These are phyloP conservation scores for Vollenhovia emeryi DNA, from an alignment of 1,140 invertebrate genomes.

Conservation along the genomic window DNA sequence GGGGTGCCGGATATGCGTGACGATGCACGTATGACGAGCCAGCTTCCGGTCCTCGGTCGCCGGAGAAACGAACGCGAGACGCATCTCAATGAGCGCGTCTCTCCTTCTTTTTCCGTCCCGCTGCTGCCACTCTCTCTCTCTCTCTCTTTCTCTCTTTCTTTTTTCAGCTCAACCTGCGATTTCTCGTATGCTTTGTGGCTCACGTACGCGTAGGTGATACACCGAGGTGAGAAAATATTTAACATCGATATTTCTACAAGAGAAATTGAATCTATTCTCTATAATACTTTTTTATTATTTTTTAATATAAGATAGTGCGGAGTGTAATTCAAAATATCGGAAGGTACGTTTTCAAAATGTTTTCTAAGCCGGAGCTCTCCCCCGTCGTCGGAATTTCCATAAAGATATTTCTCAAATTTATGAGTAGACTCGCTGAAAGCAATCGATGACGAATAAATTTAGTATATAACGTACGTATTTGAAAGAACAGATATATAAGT, in stretches of 20 bases:
- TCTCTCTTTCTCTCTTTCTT: constrained; percentile 50
- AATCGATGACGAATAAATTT: not conserved
- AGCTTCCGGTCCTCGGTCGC: constrained; percentile 75
- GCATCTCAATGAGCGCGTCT: constrained; percentile 82
- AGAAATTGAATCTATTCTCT: not conserved
- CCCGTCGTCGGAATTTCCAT: not conserved
- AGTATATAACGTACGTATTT: not conserved
- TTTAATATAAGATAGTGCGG: not conserved
- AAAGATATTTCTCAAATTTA: not conserved
- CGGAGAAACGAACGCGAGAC: constrained; percentile 79
- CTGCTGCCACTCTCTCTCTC: constrained; percentile 68
- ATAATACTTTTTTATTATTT: not conserved
- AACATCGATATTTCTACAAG: not conserved
- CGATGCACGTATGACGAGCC: constrained; percentile 81
- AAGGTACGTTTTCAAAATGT: not conserved
- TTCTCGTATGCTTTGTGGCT: constrained; percentile 5
- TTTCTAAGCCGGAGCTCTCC: not conserved
- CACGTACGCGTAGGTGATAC: not conserved
- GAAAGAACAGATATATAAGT: not conserved
- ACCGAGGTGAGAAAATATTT: not conserved
- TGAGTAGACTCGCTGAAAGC: too few relatives aligned
- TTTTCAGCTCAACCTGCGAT: not conserved
- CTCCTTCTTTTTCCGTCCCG: constrained; percentile 42
- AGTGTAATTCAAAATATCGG: not conserved
- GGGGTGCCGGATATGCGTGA: constrained; percentile 81